Evolutionary conservation across 2,797 vertebrate species (phyloP).

Genomic region (Manis pentadactyla): DNA sequence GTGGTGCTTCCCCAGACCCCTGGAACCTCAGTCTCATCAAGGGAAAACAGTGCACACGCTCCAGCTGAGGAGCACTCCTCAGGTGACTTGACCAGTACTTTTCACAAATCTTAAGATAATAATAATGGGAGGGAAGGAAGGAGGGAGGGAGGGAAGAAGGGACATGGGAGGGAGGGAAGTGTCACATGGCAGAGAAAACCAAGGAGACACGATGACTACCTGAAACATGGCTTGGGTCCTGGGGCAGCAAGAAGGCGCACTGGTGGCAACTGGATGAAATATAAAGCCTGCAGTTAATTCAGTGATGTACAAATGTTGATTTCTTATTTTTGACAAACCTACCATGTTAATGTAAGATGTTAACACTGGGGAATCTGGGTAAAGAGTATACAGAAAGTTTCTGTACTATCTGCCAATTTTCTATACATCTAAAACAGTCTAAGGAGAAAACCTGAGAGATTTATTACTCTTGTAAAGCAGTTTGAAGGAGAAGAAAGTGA

Average conservation of each 20-base stretch:
- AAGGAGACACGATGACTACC: background rate
- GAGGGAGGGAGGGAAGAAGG: background rate
- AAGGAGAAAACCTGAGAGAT: background rate
- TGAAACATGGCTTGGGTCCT: background rate
- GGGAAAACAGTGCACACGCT: background rate
- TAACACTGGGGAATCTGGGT: background rate
- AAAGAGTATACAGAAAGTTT: background rate
- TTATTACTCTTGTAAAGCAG: background rate
- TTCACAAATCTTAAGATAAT: background rate
- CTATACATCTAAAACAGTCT: background rate
- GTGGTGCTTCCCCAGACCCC: background rate
- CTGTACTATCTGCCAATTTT: background rate
- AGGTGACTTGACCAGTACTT: background rate
- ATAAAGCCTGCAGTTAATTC: background rate
- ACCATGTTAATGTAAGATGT: background rate
- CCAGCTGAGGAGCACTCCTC: background rate
- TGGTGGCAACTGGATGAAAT: background rate
- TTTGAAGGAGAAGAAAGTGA: background rate
- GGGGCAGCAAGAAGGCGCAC: background rate
- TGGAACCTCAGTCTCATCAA: background rate
- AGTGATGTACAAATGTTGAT: background rate
- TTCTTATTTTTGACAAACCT: background rate
- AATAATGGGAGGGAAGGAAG: too few relatives aligned
- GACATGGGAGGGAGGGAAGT: background rate
- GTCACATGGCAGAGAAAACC: background rate